Evolutionary conservation across 1,140 invertebrate genomes (phyloP).

Genomic region (Nylanderia fulva): DNA sequence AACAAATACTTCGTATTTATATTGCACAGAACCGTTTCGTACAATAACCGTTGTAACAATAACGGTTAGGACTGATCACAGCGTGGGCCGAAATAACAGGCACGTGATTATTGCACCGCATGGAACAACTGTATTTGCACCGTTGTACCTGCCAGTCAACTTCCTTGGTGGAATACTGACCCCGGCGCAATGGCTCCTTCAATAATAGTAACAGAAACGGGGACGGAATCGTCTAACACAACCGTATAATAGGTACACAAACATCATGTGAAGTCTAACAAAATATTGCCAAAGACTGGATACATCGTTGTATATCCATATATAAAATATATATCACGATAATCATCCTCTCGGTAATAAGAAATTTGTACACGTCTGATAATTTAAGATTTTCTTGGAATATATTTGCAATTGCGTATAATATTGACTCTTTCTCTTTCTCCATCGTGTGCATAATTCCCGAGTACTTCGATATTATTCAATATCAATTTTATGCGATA

Average conservation of each 20-base stretch:
- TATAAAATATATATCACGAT: not conserved
- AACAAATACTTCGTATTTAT: not conserved
- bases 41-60: not conserved
- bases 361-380: not conserved
- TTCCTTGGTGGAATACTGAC: constrained; percentile 28
- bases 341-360: not conserved
- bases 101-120: constrained; percentile 8
- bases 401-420: not conserved
- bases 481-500: not conserved
- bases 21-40: not conserved
- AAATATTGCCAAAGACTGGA: not conserved
- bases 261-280: not conserved
- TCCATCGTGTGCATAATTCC: not conserved
- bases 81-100: constrained; percentile 1
- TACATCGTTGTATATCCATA: not conserved
- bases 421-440: not conserved
- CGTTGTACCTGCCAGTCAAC: constrained; percentile 6
- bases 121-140: constrained; percentile 23
- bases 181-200: not conserved
- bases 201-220: constrained; percentile 1
- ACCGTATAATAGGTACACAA: not conserved
- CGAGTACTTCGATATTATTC: not conserved
- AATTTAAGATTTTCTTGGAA: not conserved
- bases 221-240: not conserved
- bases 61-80: not conserved